These are phyloP conservation scores for Drosophila cardini DNA, from an alignment of 1,140 invertebrate genomes.

Conservation along the genomic window DNA sequence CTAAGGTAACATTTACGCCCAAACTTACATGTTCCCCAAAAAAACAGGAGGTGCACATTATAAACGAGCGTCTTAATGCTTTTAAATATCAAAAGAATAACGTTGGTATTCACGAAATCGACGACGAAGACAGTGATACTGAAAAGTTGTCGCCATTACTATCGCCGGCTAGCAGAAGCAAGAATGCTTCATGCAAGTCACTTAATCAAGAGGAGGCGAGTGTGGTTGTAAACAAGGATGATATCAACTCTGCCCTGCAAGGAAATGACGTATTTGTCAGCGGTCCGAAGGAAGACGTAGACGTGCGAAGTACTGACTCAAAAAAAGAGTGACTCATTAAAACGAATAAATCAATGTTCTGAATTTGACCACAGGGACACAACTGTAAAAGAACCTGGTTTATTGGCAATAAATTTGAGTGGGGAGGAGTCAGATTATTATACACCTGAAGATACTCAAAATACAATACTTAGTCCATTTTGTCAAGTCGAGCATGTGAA, in stretches of 20 bases:
- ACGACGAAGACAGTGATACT: constrained; percentile 92
- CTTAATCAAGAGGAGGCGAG: constrained; percentile 64
- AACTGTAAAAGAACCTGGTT: constrained; percentile 28
- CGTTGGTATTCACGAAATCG: constrained; percentile 50
- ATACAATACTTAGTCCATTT: constrained; percentile 87
- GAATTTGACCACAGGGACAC: constrained; percentile 32
- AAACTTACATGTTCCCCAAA: constrained; percentile 36
- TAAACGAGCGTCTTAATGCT: constrained; percentile 73
- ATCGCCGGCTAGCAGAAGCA: constrained; percentile 85
- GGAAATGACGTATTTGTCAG: neutral
- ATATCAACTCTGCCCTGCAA: constrained; percentile 10
- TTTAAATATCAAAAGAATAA: constrained; percentile 45
- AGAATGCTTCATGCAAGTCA: constrained; percentile 60
- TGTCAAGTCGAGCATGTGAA: constrained; percentile 78
- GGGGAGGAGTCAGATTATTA: constrained; percentile 90
- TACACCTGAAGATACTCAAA: constrained; percentile 89
- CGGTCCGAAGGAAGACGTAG: constrained; percentile 10
- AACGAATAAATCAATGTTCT: constrained; percentile 44
- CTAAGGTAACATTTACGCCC: constrained; percentile 30
- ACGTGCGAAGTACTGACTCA: constrained; percentile 32
- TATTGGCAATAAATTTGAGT: constrained; percentile 32
- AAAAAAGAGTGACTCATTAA: constrained; percentile 44
- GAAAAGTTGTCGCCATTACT: constrained; percentile 92
- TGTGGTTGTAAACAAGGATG: constrained; percentile 39
- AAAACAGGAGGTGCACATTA: constrained; percentile 74